Conservation (phyloP, 2,113 vertebrate genomes). For the Chiloscyllium plagiosum region DNA sequence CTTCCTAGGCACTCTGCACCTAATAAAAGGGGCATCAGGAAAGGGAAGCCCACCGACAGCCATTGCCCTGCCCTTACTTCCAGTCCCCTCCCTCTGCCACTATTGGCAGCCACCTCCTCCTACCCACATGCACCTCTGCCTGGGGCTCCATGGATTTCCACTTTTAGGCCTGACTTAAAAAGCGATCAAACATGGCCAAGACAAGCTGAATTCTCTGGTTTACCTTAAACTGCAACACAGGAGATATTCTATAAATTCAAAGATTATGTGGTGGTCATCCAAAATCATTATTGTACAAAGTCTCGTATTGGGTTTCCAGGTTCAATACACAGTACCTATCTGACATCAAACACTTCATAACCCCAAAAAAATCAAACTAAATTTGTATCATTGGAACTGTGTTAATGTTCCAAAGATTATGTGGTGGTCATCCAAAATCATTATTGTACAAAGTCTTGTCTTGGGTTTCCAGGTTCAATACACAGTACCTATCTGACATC, state of each 20-base stretch:
- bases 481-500: not conserved
- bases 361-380: not conserved
- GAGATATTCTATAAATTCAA: not conserved
- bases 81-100: too few species aligned
- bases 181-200: not conserved
- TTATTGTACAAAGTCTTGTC: not conserved
- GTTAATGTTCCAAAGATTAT: slow-evolving; percentile 3
- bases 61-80: too few species aligned
- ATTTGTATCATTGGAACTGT: not conserved
- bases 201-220: not conserved
- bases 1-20: too few species aligned
- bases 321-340: not conserved
- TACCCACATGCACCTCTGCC: too few species aligned
- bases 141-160: too few species aligned
- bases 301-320: not conserved
- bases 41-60: too few species aligned
- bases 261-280: not conserved
- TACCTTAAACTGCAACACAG: not conserved
- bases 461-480: not conserved
- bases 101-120: too few species aligned
- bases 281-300: not conserved
- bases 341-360: not conserved
- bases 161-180: not conserved
- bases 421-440: not conserved
- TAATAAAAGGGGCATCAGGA: too few species aligned